Evolutionary conservation across 2,888 invertebrate species (phyloP).

Genomic region (Euclidia mi): DNA sequence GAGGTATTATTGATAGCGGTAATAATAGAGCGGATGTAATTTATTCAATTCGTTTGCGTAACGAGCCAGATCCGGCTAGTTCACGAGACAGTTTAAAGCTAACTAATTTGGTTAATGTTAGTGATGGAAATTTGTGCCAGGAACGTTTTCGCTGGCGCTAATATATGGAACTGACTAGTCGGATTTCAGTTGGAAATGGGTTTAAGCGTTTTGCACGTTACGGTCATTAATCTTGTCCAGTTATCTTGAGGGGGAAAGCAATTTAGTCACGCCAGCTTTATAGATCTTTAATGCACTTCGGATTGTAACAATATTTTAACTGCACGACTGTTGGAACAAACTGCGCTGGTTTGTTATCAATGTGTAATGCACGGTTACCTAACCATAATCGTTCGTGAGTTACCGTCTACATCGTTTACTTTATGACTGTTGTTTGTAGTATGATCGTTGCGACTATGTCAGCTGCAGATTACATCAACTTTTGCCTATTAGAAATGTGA

Average conservation of each 20-base stretch:
- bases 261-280: conserved; percentile 65
- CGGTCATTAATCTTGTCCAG: conserved; percentile 88
- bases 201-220: conserved; percentile 90
- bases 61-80: conserved; percentile 72
- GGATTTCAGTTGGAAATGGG: conserved; percentile 88
- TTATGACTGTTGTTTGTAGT: no score
- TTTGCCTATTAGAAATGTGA: no score
- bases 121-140: conserved; percentile 88
- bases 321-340: not conserved
- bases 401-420: no score
- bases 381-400: no score
- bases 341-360: not conserved
- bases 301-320: conserved; percentile 39
- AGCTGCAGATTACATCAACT: no score
- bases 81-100: conserved; percentile 78
- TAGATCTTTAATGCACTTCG: conserved; percentile 60
- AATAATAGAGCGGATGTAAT: conserved; percentile 63
- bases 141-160: conserved; percentile 84
- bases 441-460: no score
- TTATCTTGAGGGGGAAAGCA: conserved; percentile 82
- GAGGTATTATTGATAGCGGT: conserved; percentile 47
- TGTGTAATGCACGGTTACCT: not conserved
- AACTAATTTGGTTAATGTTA: conserved; percentile 89
- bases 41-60: conserved; percentile 77
- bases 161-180: conserved; percentile 90